A percentile compares a stretch with the other conserved stretches of the same genome.
Conservation (phyloP, 2,888 invertebrate genomes). For the Lissonota sp. region DNA sequence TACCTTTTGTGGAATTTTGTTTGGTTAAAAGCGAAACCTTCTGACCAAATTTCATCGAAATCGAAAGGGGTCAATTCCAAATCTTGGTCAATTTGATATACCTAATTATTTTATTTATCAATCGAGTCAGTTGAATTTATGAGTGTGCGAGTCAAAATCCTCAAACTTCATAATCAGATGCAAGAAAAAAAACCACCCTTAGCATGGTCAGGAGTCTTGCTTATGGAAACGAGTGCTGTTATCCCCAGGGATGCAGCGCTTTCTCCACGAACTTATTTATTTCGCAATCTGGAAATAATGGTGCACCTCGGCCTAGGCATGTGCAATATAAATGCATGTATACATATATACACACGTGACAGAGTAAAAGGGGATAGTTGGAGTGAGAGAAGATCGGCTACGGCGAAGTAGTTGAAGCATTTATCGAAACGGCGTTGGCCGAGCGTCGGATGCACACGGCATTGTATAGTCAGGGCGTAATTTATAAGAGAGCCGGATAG, state of each 20-base stretch:
- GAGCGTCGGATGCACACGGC: constrained; percentile 33
- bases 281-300: constrained; percentile 37
- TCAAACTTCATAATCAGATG: too few species aligned
- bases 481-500: constrained; percentile 78
- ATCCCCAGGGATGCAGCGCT: constrained; percentile 18
- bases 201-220: too few species aligned
- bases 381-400: constrained; percentile 6
- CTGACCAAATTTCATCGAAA: too few species aligned
- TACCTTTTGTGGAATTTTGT: too few species aligned
- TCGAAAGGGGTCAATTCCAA: too few species aligned
- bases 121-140: too few species aligned
- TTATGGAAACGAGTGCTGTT: not conserved
- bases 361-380: not conserved
- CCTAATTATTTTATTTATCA: too few species aligned
- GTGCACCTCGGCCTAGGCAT: not conserved
- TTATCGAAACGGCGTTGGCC: constrained; percentile 44
- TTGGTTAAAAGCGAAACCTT: too few species aligned
- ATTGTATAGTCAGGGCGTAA: constrained; percentile 71
- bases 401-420: constrained; percentile 12
- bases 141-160: too few species aligned
- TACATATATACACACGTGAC: not conserved
- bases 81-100: too few species aligned
- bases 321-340: not conserved
- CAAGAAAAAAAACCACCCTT: too few species aligned
- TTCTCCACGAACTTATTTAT: not conserved